A percentile compares a stretch with the other conserved stretches of the same genome.
phyloP scores from a whole-genome alignment of 2,888 invertebrate species.

The Drosophila borborema region DNA sequence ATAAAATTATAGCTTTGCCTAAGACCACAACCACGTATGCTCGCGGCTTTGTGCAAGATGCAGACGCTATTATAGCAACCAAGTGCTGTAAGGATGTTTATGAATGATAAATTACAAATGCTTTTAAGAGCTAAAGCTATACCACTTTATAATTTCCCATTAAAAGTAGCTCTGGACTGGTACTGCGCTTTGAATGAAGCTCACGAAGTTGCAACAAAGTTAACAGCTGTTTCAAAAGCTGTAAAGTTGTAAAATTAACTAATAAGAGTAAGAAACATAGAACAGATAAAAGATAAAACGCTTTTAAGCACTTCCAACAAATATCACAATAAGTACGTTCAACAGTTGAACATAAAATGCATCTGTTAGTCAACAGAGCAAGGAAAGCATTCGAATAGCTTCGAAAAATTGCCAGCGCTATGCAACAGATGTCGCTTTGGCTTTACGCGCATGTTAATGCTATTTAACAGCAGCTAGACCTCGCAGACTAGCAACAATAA shows the following conservation, averaged over 20 bases:
- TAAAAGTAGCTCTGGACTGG: not conserved
- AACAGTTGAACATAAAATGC: not conserved
- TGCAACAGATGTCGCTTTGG: constrained; percentile 29
- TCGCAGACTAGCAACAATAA: not conserved
- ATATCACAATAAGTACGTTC: too few relatives aligned
- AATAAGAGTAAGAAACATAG: too few relatives aligned
- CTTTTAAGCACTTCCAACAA: not conserved
- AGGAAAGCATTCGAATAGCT: not conserved
- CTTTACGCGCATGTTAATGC: not conserved
- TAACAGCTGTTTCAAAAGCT: not conserved
- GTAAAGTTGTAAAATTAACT: not conserved
- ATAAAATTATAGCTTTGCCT: not conserved
- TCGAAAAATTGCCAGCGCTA: not conserved
- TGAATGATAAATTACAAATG: not conserved
- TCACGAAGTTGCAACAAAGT: not conserved
- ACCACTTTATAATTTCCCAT: not conserved
- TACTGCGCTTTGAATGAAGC: not conserved
- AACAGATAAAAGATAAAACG: not conserved
- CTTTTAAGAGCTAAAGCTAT: not conserved
- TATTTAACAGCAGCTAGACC: constrained; percentile 7
- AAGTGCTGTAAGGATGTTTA: not conserved
- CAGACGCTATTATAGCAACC: not conserved
- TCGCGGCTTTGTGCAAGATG: not conserved
- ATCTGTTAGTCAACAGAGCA: not conserved
- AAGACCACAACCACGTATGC: not conserved